Evolutionary conservation across 2,113 vertebrate species (phyloP).

Genomic region (Panthera leo): DNA sequence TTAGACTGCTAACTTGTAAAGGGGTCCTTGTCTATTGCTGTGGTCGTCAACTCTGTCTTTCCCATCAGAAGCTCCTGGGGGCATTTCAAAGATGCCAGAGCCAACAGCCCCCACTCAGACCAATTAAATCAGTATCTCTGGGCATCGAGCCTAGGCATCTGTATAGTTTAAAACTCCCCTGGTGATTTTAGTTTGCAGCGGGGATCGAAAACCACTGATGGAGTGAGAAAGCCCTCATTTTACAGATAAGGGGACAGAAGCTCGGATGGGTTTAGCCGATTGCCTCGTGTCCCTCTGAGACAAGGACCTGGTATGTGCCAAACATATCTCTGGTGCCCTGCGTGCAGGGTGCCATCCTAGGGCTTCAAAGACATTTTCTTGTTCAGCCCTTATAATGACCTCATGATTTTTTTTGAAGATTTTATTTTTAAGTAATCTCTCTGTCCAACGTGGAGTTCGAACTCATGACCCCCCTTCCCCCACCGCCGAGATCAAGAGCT

Average conservation of each 20-base stretch:
- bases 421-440: not conserved
- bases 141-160: conserved; percentile 57
- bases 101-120: conserved; percentile 9
- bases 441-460: not conserved
- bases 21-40: not conserved
- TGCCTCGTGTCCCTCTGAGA: not conserved
- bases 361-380: not conserved
- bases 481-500: not conserved
- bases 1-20: conserved; percentile 26
- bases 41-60: conserved; percentile 2
- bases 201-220: conserved; percentile 48
- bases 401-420: not conserved
- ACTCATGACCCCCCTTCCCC: not conserved
- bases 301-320: not conserved
- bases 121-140: conserved; percentile 65
- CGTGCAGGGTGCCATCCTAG: not conserved
- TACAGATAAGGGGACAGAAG: conserved; percentile 13
- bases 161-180: conserved; percentile 63
- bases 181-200: conserved; percentile 57
- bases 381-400: not conserved
- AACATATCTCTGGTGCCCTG: not conserved
- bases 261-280: not conserved
- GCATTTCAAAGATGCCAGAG: not conserved
- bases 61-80: conserved; percentile 1
- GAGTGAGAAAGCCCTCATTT: conserved; percentile 47